A percentile compares a stretch with the other conserved stretches of the same genome.
These are phyloP conservation scores for Pollenia labialis DNA, from an alignment of 2,888 invertebrate genomes.

Conservation along the genomic window DNA sequence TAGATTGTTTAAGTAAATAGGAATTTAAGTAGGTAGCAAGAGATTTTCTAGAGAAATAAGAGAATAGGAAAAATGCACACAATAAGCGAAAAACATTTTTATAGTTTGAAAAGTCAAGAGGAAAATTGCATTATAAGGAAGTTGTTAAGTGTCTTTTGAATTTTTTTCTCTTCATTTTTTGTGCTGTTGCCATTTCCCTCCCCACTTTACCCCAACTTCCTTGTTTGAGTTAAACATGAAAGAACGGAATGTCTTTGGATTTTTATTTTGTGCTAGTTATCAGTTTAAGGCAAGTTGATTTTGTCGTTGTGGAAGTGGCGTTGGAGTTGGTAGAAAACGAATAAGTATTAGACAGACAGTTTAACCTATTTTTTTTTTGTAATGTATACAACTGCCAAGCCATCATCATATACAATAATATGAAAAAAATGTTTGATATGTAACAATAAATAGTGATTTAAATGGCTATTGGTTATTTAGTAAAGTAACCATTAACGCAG, in stretches of 20 bases:
- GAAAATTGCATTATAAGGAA: slow-evolving; percentile 72
- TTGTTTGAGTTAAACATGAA: slow-evolving; percentile 8
- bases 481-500: background rate
- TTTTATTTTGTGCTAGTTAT: slow-evolving; percentile 43
- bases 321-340: background rate
- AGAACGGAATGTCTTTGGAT: slow-evolving; percentile 33
- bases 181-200: background rate
- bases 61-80: slow-evolving; percentile 24
- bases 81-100: slow-evolving; percentile 61
- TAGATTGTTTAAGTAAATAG: slow-evolving; percentile 56
- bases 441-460: background rate
- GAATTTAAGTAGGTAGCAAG: slow-evolving; percentile 21
- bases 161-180: slow-evolving; percentile 16
- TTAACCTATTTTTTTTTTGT: slow-evolving; percentile 61
- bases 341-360: slow-evolving; percentile 58
- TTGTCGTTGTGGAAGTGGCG: slow-evolving; percentile 2
- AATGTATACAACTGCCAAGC: slow-evolving; percentile 19
- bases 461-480: background rate
- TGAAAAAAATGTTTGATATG: slow-evolving; percentile 12
- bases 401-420: slow-evolving; percentile 28
- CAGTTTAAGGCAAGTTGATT: slow-evolving; percentile 44
- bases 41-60: background rate
- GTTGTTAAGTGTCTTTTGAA: slow-evolving; percentile 72
- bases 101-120: slow-evolving; percentile 65
- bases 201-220: slow-evolving; percentile 25